phyloP scores from a whole-genome alignment of 2,113 vertebrate genomes.

The Catharus bicknelli region DNA sequence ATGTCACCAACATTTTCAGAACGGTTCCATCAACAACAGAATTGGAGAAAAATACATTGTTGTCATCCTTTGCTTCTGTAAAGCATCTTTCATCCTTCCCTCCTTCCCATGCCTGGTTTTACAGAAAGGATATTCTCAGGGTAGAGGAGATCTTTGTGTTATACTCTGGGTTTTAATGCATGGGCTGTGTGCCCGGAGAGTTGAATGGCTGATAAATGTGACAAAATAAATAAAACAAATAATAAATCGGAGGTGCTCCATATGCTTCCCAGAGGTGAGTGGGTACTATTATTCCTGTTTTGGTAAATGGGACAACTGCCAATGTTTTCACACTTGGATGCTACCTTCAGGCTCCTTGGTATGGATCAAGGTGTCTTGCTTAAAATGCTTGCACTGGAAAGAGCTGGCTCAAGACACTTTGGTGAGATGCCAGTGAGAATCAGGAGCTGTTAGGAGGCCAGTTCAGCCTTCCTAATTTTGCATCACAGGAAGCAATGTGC shows the following conservation, averaged over 20 bases:
- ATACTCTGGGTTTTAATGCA: constrained; percentile 37
- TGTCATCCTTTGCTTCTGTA: constrained; percentile 6
- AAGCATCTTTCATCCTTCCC: constrained; percentile 36
- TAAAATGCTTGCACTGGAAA: neutral
- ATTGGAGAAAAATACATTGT: constrained; percentile 26
- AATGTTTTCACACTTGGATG: constrained; percentile 24
- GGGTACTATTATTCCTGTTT: constrained; percentile 19
- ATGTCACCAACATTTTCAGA: constrained; percentile 27
- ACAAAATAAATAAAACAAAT: constrained; percentile 64
- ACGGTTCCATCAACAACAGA: constrained; percentile 22
- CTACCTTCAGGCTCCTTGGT: neutral
- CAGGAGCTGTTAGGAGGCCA: neutral
- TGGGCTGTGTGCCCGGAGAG: constrained; percentile 15
- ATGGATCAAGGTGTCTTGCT: neutral
- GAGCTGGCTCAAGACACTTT: neutral
- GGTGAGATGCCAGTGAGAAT: neutral
- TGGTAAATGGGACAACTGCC: neutral
- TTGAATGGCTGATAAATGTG: constrained; percentile 57
- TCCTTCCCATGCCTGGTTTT: constrained; percentile 7
- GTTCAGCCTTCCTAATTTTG: neutral
- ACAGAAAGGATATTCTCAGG: neutral
- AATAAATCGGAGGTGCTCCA: constrained; percentile 25
- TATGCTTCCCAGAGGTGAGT: constrained; percentile 31
- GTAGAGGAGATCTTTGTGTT: constrained; percentile 22
- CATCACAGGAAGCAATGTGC: neutral